Evolutionary conservation across 2,888 invertebrate genomes (phyloP), one percentile per base, ranked within the genome.

Genomic region (Nomada fucata): DNA sequence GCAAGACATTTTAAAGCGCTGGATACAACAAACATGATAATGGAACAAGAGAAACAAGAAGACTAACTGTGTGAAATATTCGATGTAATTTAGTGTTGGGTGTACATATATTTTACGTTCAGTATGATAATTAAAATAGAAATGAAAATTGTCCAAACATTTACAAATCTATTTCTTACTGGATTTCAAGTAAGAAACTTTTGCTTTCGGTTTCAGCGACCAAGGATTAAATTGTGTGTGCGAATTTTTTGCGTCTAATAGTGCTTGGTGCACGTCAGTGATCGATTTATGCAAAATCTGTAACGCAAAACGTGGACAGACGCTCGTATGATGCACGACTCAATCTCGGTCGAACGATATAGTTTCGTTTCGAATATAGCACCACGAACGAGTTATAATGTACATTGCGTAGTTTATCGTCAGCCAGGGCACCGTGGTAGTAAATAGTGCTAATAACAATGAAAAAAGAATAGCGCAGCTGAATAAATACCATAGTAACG

Each of bases 391-490:
- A 79, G 63, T 68, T 84, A 86, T 73, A 68, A 75, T 79, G 83
- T 84, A 61, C 69, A 67, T 70, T 76, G 79, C 65, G 85, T 87
- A 88, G 85, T 76, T 87, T 78, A 64, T 79, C 79, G 82, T 83
- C 70, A 82, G 72, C 89, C 89, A 88, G 89, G 89, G 89, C 89
- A 89, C 89, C 89, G 74, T 75, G 88, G 82, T 89, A 89, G 87
- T 83, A 15, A 86, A 82, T 86, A 88, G 84, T 89, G 83, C 84
- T 89, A 86, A 89, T 83, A 69, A 73, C 89, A 55, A 59, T 50
- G 44, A 60, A 44, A 50, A 18, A 44, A 44, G n/a, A 47, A 52
- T n/a, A 29, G 44, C 23, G 36, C 47, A 53, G 61, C 78, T 60
- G 60, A 71, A 60, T 86, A 86, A 82, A 55, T 81, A 84, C 82